Percentiles rank a stretch among this genome's conserved stretches.
Evolutionary conservation across 92 coral and sea anemone species (phyloP).

Genomic region (Bergia puertoricense): DNA sequence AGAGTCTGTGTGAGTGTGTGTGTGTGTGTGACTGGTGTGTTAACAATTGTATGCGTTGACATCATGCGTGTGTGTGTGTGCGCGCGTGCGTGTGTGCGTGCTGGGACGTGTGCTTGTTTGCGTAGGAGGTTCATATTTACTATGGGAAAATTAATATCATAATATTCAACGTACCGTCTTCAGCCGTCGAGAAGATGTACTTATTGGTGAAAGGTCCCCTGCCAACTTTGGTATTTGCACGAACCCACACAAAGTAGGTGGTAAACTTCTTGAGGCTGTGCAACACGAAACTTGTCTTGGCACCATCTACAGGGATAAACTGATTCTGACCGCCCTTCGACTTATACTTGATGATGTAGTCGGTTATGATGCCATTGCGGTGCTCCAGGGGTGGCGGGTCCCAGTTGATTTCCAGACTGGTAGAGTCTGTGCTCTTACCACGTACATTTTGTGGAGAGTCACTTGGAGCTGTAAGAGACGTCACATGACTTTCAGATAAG

Average conservation of each 20-base stretch:
- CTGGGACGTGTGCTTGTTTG: background rate
- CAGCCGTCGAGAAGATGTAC: slow-evolving; percentile 73
- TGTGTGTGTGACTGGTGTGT: background rate
- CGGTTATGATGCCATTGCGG: slow-evolving; percentile 88
- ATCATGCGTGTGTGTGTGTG: background rate
- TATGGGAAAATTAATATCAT: background rate
- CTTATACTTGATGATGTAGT: slow-evolving; percentile 77
- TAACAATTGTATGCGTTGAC: no score
- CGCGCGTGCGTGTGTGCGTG: background rate
- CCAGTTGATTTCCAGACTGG: slow-evolving; percentile 80
- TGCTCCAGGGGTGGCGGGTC: slow-evolving; percentile 78
- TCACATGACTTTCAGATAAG: background rate
- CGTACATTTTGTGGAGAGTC: slow-evolving; percentile 78
- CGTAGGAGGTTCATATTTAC: background rate
- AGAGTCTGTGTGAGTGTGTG: no score
- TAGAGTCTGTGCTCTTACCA: slow-evolving; percentile 71
- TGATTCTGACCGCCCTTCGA: slow-evolving; percentile 54
- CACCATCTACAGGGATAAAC: slow-evolving; percentile 61
- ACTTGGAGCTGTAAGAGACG: slow-evolving; percentile 69
- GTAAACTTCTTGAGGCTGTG: slow-evolving; percentile 83
- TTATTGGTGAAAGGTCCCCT: slow-evolving; percentile 74
- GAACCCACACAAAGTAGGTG: slow-evolving; percentile 78
- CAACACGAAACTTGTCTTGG: slow-evolving; percentile 66
- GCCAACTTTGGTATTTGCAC: slow-evolving; percentile 82
- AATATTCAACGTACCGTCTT: slow-evolving; percentile 69